Evolutionary conservation across 2,888 invertebrate species (phyloP), one percentile per base, ranked within the genome.

Genomic region (Ichneumon xanthorius): DNA sequence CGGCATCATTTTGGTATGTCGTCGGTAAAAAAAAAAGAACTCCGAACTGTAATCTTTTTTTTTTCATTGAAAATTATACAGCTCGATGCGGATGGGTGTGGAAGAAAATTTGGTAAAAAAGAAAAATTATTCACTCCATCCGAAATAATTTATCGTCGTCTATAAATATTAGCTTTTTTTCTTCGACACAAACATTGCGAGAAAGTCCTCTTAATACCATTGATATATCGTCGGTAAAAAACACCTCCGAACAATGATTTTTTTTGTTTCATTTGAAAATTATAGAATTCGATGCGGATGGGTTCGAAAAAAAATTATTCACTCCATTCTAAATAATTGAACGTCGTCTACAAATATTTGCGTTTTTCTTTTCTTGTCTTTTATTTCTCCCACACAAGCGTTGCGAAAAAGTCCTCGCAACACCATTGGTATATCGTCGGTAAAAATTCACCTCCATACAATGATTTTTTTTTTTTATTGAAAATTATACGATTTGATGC

Each of bases 401-500:
- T 71, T 72, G 63, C 48, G 26, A 14, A 4, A 61, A 78, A 75
- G n/a, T 63, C 55, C 65, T 48, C 65, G 63, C 55, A 75, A 67
- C 67, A 73, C n/a, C 61, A 58, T 65, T 71, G 70, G 61, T 80
- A 48, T 55, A 70, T 30, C 73, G 40, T 82, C 65, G 22, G 6
- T 14, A 55, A 19, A 58, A 61, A 85, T 70, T 81, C 73, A 55
- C 33, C 53, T 58, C 50, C 22, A 19, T 22, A 53, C 61, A 73
- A 37, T 72, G 22, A 63, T 75, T 63, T 48, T 77, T 22, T n/a
- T 26, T 58, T 58, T 58, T 63, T 22, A 72, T 26, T 76, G 11
- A 63, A 33, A 84, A 80, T 40, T 71, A 76, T 82, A 82, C 71
- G 76, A 82, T 82, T 85, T 75, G 75, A 85, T 71, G 75, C 75